phyloP scores from a whole-genome alignment of 2,888 invertebrate genomes.

The Caenorhabditis angaria region DNA sequence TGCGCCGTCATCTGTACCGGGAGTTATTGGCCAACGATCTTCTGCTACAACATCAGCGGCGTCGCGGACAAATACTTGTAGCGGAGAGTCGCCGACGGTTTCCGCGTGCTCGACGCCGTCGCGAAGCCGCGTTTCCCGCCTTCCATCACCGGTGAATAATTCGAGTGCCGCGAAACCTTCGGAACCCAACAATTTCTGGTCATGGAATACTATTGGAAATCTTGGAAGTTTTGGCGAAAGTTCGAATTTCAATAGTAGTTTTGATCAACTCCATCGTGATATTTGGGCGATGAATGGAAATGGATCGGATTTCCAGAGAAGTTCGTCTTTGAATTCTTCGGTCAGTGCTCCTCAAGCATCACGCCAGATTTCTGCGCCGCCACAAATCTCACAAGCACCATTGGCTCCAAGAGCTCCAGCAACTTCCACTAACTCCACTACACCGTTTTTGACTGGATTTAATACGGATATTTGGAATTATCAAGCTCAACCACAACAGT shows the following conservation, averaged over 20 bases:
- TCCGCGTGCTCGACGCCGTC: constrained; percentile 21
- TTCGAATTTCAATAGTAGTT: not conserved
- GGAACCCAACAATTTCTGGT: constrained; percentile 21
- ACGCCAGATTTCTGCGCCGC: constrained; percentile 7
- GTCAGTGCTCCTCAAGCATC: constrained; percentile 8
- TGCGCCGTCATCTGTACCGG: constrained; percentile 43
- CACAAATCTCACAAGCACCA: constrained; percentile 15
- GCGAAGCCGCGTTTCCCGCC: constrained; percentile 10
- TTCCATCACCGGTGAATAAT: constrained; percentile 20
- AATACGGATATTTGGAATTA: not conserved
- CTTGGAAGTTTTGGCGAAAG: constrained; percentile 22
- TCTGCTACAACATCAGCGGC: constrained; percentile 19
- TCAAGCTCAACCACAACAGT: constrained; percentile 5
- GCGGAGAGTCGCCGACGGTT: not conserved
- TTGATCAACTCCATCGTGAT: constrained; percentile 31
- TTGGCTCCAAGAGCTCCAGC: not conserved
- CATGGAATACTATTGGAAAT: constrained; percentile 41
- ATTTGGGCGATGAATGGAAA: constrained; percentile 39
- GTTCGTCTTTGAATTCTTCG: not conserved
- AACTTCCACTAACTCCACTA: not conserved
- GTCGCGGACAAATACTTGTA: constrained; percentile 5
- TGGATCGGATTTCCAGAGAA: constrained; percentile 24
- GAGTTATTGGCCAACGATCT: constrained; percentile 56
- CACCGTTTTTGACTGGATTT: too few species aligned
- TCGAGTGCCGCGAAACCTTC: not conserved